A percentile compares a stretch with the other conserved stretches of the same genome.
These are phyloP conservation scores for Bergia sp. DNA, from an alignment of 92 coral and sea anemone species.

Conservation along the genomic window DNA sequence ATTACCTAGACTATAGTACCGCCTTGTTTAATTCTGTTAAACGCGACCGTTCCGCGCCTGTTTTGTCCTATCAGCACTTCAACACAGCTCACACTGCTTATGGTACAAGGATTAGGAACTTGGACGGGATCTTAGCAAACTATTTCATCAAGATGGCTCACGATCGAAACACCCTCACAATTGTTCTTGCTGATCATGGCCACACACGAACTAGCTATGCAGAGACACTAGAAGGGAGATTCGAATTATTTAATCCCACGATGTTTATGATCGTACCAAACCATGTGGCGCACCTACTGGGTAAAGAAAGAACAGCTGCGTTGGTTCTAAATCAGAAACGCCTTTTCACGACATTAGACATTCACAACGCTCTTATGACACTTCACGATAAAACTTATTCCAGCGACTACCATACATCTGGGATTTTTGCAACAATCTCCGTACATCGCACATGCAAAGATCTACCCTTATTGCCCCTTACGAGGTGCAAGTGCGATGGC, in stretches of 20 bases:
- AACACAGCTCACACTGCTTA: constrained; percentile 78
- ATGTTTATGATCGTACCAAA: constrained; percentile 74
- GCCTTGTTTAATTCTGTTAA: constrained; percentile 44
- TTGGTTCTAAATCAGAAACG: constrained; percentile 76
- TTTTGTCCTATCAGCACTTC: constrained; percentile 65
- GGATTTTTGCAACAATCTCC: constrained; percentile 47
- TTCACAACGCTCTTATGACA: constrained; percentile 77
- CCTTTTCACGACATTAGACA: constrained; percentile 69
- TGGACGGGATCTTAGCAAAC: constrained; percentile 67
- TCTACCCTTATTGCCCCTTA: constrained; percentile 59
- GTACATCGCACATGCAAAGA: constrained; percentile 56
- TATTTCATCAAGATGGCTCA: constrained; percentile 65
- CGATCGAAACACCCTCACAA: constrained; percentile 68
- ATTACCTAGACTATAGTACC: constrained; percentile 66
- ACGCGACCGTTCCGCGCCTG: constrained; percentile 41
- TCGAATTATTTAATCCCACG: constrained; percentile 76
- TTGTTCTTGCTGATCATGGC: constrained; percentile 81
- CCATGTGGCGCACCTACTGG: constrained; percentile 66
- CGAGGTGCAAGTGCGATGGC: constrained; percentile 69
- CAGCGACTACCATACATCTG: constrained; percentile 45
- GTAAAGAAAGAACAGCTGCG: constrained; percentile 63
- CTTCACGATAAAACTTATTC: constrained; percentile 58
- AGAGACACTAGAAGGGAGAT: constrained; percentile 69
- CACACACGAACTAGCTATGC: constrained; percentile 74
- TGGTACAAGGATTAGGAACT: constrained; percentile 71